phyloP scores from a whole-genome alignment of 2,113 vertebrate genomes.

The Chaetops frenatus region DNA sequence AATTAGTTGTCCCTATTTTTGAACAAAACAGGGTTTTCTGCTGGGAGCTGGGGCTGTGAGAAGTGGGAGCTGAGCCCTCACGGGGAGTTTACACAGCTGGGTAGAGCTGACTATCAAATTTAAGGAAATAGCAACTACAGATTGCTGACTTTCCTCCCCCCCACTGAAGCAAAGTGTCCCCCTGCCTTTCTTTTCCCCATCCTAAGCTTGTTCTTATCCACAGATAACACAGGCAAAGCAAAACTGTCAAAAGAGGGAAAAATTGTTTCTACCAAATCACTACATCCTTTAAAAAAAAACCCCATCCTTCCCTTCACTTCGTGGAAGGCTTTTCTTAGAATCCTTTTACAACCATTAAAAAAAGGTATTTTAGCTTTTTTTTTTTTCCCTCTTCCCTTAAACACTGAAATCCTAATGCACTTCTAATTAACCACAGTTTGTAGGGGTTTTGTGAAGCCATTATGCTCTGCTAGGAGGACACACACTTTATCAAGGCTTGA shows the following conservation, averaged over 20 bases:
- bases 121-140: neutral
- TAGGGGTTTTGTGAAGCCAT: conserved; percentile 11
- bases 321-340: neutral
- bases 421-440: conserved; percentile 44
- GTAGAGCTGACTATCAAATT: neutral
- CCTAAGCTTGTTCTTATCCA: neutral
- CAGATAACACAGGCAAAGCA: neutral
- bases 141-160: neutral
- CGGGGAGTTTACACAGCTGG: neutral
- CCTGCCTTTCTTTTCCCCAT: neutral
- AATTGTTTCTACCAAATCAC: neutral
- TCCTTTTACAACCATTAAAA: neutral
- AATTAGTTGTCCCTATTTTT: neutral
- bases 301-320: neutral
- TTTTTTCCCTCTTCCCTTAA: neutral
- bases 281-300: neutral
- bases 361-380: neutral
- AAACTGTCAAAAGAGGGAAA: neutral
- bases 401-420: neutral
- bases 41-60: neutral
- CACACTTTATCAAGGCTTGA: conserved; percentile 34
- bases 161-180: neutral
- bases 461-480: neutral
- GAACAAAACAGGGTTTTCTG: neutral
- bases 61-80: neutral